Percentiles rank a stretch among this genome's conserved stretches.
phyloP scores from a whole-genome alignment of 2,113 vertebrate species.

The Seriola quinqueradiata region DNA sequence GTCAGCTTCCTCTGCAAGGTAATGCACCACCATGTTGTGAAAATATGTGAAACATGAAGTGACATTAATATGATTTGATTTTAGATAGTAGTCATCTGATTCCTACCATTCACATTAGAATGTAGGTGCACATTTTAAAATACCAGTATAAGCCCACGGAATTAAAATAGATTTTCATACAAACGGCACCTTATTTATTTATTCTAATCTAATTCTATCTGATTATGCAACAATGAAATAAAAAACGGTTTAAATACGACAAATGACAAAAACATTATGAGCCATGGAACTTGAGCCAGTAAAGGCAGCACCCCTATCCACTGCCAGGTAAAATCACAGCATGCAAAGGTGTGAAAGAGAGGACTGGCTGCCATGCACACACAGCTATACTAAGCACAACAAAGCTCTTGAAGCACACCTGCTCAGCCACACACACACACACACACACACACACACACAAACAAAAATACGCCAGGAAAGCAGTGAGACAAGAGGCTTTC shows the following conservation, averaged over 20 bases:
- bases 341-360: slow-evolving; percentile 49
- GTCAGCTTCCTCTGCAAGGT: slow-evolving; percentile 98
- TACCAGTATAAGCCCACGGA: neutral
- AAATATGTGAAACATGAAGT: neutral
- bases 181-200: neutral
- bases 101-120: neutral
- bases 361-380: slow-evolving; percentile 41
- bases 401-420: slow-evolving; percentile 18
- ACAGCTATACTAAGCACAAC: slow-evolving; percentile 36
- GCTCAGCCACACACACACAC: neutral
- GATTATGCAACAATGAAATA: slow-evolving; percentile 5
- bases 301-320: slow-evolving; percentile 36
- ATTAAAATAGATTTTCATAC: neutral
- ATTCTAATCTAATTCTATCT: neutral
- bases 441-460: neutral
- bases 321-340: slow-evolving; percentile 58
- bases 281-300: slow-evolving; percentile 14
- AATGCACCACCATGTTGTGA: slow-evolving; percentile 33
- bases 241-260: neutral
- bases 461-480: neutral
- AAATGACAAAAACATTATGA: slow-evolving; percentile 28
- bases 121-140: neutral
- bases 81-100: neutral
- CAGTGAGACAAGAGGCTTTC: slow-evolving; percentile 1
- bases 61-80: neutral